A percentile compares a stretch with the other conserved stretches of the same genome.
phyloP scores from a whole-genome alignment of 2,797 vertebrate species.

The Liasis olivaceus region DNA sequence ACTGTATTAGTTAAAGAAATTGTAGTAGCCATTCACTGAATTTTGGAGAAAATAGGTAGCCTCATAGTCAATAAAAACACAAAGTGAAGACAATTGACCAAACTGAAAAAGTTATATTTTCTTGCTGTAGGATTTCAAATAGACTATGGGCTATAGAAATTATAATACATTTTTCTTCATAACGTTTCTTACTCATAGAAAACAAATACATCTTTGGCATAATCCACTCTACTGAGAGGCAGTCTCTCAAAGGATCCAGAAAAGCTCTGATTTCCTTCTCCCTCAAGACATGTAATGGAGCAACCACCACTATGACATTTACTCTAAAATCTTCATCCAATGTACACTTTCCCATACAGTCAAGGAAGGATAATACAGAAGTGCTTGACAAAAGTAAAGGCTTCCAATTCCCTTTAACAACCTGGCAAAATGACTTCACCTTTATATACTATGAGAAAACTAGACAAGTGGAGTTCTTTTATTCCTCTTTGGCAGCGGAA shows the following conservation, averaged over 20 bases:
- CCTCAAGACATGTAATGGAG: not conserved
- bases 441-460: not conserved
- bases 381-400: not conserved
- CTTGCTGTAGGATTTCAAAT: not conserved
- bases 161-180: not conserved
- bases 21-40: not conserved
- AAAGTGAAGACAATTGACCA: not conserved
- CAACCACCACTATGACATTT: not conserved
- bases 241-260: not conserved
- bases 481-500: not conserved
- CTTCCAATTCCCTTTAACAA: not conserved
- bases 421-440: not conserved
- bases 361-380: not conserved
- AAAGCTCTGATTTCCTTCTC: not conserved
- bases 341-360: too few relatives aligned
- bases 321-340: not conserved
- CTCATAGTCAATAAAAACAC: not conserved
- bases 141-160: not conserved
- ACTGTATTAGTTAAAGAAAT: not conserved
- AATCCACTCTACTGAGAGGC: not conserved
- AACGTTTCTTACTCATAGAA: not conserved
- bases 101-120: not conserved
- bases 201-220: not conserved
- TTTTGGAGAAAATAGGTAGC: not conserved
- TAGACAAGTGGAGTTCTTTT: not conserved